phyloP scores from a whole-genome alignment of 2,888 invertebrate species.

The Mimachlamys varia region DNA sequence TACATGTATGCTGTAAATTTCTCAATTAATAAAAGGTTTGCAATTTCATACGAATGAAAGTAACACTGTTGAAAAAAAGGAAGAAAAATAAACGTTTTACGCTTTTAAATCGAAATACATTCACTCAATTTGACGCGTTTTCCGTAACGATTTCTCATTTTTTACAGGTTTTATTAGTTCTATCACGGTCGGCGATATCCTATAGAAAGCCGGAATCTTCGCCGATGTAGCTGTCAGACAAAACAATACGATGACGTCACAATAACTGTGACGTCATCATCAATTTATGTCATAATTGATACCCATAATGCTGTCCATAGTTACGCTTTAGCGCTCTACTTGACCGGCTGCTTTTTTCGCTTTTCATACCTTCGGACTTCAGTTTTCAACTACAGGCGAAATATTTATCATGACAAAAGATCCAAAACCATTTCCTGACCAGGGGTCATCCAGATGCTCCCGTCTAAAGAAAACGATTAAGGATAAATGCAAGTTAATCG shows the following conservation, averaged over 20 bases:
- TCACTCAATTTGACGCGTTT: too few species aligned
- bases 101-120: too few species aligned
- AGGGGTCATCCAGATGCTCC: background rate
- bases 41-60: too few species aligned
- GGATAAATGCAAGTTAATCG: background rate
- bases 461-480: background rate
- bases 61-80: too few species aligned
- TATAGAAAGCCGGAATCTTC: too few species aligned
- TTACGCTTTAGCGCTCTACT: background rate
- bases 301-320: background rate
- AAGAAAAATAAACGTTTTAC: too few species aligned
- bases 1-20: too few species aligned
- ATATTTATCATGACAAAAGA: background rate
- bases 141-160: too few species aligned
- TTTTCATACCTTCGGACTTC: background rate
- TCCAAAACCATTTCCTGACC: background rate
- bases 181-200: too few species aligned
- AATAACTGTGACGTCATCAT: background rate
- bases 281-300: background rate
- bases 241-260: background rate
- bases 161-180: too few species aligned
- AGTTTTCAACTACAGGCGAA: background rate
- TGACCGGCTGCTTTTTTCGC: background rate
- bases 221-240: too few species aligned
- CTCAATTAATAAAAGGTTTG: too few species aligned